Base-by-base conservation (phyloP, 1,140 invertebrate genomes). In the Protaetia brevitarsis region DNA sequence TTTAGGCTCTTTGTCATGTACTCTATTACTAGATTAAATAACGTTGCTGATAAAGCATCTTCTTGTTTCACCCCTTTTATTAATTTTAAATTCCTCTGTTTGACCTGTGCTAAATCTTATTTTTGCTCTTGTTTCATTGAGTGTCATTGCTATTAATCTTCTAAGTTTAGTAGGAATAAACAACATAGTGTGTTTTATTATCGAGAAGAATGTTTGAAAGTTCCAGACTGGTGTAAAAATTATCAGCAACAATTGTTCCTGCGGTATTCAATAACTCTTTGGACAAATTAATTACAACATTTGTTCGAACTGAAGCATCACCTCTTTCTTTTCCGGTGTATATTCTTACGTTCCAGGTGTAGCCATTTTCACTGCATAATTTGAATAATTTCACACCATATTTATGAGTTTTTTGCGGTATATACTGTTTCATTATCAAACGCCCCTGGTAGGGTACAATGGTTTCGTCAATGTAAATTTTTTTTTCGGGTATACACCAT, bases 221-320 rank as follows among this genome's bases (percentile, higher is more conserved):
- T 16, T 71, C 65, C 16, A 78, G 56, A 31, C 73, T 77, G 7
- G 77, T 81, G 66, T 82, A 80, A 62, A 71, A 82, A 69, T 81
- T 81, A 60, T n/a, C 78, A 1, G 76, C 74, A 37, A 73, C 73
- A 6, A 82, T 36, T 19, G 75, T 71, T 65, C 78, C 73, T n/a
- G 75, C 75, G 56, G 45, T 51, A 51, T 51, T 51, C 13, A 51
- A 19, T 19, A 51, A 19, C 1, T 19, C 16, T 26, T 63, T 13
- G 8, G 36, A 21, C 36, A 63, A 28, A 11, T 63, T 27, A 8
- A 63, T 37, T 10, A 45, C 62, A 41, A 63, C 26, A 16, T 26
- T 41, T 19, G 34, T 64, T 16, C 34, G 21, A 26, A 63, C 34
- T 21, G 62, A 27, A 16, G 3, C 30, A 21, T 57, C 27, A 58